Base-by-base conservation (phyloP, 2,888 invertebrate genomes). In the Arenicola marina region DNA sequence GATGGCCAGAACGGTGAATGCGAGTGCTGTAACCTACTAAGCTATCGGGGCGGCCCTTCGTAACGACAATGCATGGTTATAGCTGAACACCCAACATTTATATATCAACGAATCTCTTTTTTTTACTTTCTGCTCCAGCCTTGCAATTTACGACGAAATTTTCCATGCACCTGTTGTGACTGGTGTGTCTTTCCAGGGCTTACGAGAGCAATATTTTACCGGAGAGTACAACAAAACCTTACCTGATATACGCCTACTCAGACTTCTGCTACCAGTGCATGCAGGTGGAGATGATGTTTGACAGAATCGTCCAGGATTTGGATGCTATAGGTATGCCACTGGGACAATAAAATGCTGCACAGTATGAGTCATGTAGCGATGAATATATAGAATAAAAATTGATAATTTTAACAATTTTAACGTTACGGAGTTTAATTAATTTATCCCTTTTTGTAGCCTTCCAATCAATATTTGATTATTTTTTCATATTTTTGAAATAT, bases 231-330 rank as follows among this genome's bases (percentile, higher is more conserved):
- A 89, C 88, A 67, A 90, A 90, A 38, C 94, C 95, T 11, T 91
- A 93, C 63, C 85, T 97, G 62, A 87, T 97, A 55, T 88, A 96
- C 73, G 93, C 94, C 82, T 97, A 95, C 84, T 91, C 92, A 4
- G 95, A 96, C 83, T 95, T 93, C 91, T 97, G 96, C 81, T 92
- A 94, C 82, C 89, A 92, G 55, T 97, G 96, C 82, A 89, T 93
- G 68, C 90, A 86, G 90, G 89, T 91, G n/a, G 93, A 94, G 53
- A 91, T 91, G 0, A 88, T 92, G 11, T 93, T 95, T 88, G 83
- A 83, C 62, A 76, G 92, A 68, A 86, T 96, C 57, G 90, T 93
- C 46, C 92, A 93, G 74, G 91, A 95, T 51, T 84, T 96, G 59
- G 92, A 93, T 78, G 92, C 92, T 29, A 79, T 87, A 51, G 96